These are phyloP conservation scores for Mus musculus DNA, from an alignment of 2,113 vertebrate genomes.

Conservation along the genomic window DNA sequence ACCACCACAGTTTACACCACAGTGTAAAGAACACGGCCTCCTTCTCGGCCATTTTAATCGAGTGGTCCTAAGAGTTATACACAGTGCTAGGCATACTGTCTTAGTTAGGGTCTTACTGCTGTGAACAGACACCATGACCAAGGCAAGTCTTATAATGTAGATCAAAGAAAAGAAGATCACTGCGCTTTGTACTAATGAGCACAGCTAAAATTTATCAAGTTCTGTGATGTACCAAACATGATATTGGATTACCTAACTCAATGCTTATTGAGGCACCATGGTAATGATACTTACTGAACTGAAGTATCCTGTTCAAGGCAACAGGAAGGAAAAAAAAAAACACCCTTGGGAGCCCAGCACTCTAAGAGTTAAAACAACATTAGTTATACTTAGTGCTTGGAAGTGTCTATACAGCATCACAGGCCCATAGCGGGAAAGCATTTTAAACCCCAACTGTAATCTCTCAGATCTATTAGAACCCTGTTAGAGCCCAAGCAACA, in stretches of 20 bases:
- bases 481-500: not conserved
- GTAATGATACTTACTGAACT: not conserved
- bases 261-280: not conserved
- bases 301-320: not conserved
- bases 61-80: not conserved
- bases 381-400: not conserved
- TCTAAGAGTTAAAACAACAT: not conserved
- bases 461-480: not conserved
- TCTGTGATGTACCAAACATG: not conserved
- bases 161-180: not conserved
- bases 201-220: not conserved
- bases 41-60: not conserved
- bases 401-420: not conserved
- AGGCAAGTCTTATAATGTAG: not conserved
- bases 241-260: not conserved
- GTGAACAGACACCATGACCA: no score
- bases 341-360: not conserved
- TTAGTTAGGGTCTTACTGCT: no score
- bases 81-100: no score
- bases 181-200: not conserved
- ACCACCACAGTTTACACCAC: no score
- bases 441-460: not conserved
- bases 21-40: not conserved
- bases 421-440: not conserved
- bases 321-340: not conserved